A percentile compares a stretch with the other conserved stretches of the same genome.
Evolutionary conservation across 2,113 vertebrate species (phyloP).

Genomic region (Gobius niger): DNA sequence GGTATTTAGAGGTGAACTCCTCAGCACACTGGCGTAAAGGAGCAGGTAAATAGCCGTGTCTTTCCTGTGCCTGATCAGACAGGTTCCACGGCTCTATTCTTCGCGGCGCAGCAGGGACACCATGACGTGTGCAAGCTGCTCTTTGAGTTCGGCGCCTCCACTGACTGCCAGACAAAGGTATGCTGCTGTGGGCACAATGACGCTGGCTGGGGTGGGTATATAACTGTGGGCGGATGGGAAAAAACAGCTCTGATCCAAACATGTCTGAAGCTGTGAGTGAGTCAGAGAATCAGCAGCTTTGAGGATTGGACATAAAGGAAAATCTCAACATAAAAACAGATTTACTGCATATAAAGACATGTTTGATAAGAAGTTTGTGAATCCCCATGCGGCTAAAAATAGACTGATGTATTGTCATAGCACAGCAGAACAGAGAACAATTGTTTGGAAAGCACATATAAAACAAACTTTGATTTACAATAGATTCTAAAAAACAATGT

Average conservation of each 20-base stretch:
- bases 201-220: not conserved
- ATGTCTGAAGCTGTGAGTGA: conserved; percentile 4
- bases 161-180: conserved; percentile 93
- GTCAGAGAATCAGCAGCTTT: not conserved
- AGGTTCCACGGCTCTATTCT: conserved; percentile 93
- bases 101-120: conserved; percentile 94
- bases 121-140: conserved; percentile 89
- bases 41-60: not conserved
- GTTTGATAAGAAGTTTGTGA: not conserved
- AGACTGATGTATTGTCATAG: not conserved
- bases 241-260: conserved; percentile 3
- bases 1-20: not conserved
- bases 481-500: too few species aligned
- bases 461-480: too few species aligned
- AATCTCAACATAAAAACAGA: not conserved
- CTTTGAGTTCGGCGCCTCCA: conserved; percentile 95
- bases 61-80: conserved; percentile 75
- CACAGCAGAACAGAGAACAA: not conserved
- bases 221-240: conserved; percentile 12
- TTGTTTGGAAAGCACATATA: not conserved
- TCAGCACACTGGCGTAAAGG: not conserved
- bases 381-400: not conserved
- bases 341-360: not conserved
- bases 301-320: conserved; percentile 2
- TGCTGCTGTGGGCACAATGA: conserved; percentile 17